Evolutionary conservation across 2,888 invertebrate genomes (phyloP), one percentile per base, ranked within the genome.

Genomic region (Hydropsyche betteni): DNA sequence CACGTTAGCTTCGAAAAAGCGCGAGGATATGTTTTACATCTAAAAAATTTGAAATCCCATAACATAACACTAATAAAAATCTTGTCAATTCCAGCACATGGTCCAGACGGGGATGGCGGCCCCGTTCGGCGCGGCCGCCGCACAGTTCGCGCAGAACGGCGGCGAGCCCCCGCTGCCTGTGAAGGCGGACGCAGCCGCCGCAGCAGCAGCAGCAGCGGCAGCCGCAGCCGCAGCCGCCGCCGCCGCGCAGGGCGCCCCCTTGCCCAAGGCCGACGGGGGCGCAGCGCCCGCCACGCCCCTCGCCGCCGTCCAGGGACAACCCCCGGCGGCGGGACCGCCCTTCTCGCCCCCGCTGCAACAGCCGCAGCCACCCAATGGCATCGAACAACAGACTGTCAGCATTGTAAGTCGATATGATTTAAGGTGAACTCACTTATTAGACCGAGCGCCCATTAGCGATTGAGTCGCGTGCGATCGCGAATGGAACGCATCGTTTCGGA

Each of bases 61-160:
- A 1, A 24, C 24, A 24, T 2, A 24, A 24, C 2, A 24, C 1
- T 2, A 24, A 24, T 2, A 24, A 24, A 24, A 24, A 24, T 24
- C 10, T 72, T 58, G 34, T 72, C 7, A 82, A 83, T 92, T 92
- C 52, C 91, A 95, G 95, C 95, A 95, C 90, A 94, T 95, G 94
- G 95, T 96, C 88, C 95, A 95, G 89, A 93, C 94, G 89, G 94
- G 94, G 84, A 93, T 94, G 91, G 90, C 91, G 86, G 88, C 88
- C 88, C 91, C 91, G 86, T 92, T 91, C 85, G 89, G 89, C 81
- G 89, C 90, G 85, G 90, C 90, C 84, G 90, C 90, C 84, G 88
- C 74, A 36, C 76, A 86, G 85, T 81, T 83, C 83, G 73, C 80
- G 70, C 86, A 86, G 80, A 86, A 86, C 80, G 86, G 86, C 81